Evolutionary conservation across 2,888 invertebrate species (phyloP).

Genomic region (Pyralis farinalis): DNA sequence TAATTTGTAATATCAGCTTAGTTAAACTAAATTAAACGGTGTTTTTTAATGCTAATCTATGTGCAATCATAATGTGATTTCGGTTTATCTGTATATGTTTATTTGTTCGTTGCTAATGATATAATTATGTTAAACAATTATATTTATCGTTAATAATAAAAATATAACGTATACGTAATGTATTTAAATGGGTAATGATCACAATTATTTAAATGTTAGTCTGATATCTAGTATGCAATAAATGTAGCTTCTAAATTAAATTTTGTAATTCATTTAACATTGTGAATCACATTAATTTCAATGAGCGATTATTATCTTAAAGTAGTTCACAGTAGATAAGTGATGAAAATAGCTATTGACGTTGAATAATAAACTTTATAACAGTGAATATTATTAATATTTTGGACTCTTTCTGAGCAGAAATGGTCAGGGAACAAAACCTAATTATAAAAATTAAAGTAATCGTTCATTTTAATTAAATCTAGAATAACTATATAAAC

Average conservation of each 20-base stretch:
- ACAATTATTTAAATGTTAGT: constrained; percentile 12
- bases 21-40: too few relatives aligned
- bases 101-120: not conserved
- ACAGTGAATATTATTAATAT: too few relatives aligned
- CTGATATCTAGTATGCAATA: constrained; percentile 43
- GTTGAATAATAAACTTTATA: too few relatives aligned
- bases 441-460: too few relatives aligned
- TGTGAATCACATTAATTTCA: not conserved
- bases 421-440: too few relatives aligned
- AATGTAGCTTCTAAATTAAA: constrained; percentile 26
- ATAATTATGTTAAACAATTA: constrained; percentile 6
- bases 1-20: too few relatives aligned
- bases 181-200: constrained; percentile 55
- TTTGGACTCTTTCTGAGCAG: too few relatives aligned
- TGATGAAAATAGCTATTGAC: too few relatives aligned
- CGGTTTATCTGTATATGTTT: not conserved
- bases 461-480: constrained; percentile 11
- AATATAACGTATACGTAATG: constrained; percentile 14
- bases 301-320: constrained; percentile 14
- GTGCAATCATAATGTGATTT: constrained; percentile 10
- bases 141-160: constrained; percentile 3
- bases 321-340: too few relatives aligned
- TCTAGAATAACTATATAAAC: constrained; percentile 2
- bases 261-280: constrained; percentile 6
- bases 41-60: not conserved